A percentile compares a stretch with the other conserved stretches of the same genome.
Evolutionary conservation across 2,888 invertebrate species (phyloP).

Genomic region (Azorinus chamasolen): DNA sequence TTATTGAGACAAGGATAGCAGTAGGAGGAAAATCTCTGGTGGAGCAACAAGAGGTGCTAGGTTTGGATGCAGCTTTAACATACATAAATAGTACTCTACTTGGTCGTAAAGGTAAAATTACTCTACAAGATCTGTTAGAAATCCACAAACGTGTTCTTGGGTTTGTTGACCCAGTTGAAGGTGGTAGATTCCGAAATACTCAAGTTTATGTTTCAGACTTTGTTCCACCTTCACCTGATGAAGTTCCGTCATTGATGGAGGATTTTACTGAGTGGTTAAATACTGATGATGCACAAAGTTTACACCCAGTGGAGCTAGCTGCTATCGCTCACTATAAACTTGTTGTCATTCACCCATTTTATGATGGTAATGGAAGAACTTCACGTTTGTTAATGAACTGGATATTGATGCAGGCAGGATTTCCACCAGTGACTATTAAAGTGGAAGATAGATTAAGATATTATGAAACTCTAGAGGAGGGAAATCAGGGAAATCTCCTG

Average conservation of each 20-base stretch:
- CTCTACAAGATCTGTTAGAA: conserved; percentile 94
- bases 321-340: conserved; percentile 98
- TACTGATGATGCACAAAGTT: conserved; percentile 93
- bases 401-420: conserved; percentile 96
- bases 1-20: conserved; percentile 94
- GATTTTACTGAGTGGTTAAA: conserved; percentile 96
- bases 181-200: conserved; percentile 92
- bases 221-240: conserved; percentile 95
- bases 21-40: conserved; percentile 96
- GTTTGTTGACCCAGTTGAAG: conserved; percentile 96
- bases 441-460: conserved; percentile 91
- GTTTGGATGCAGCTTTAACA: conserved; percentile 96
- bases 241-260: conserved; percentile 93
- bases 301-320: conserved; percentile 97
- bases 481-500: conserved; percentile 97
- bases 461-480: conserved; percentile 95
- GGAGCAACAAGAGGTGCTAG: conserved; percentile 98
- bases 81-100: conserved; percentile 92
- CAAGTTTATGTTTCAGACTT: conserved; percentile 97
- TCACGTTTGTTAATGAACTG: conserved; percentile 98
- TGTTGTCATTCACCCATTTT: conserved; percentile 98
- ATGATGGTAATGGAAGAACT: conserved; percentile 98
- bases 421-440: conserved; percentile 97
- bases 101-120: conserved; percentile 91
- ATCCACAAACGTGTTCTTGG: conserved; percentile 97